Conservation (phyloP, 2,888 invertebrate species). For the Dorcus hopei region DNA sequence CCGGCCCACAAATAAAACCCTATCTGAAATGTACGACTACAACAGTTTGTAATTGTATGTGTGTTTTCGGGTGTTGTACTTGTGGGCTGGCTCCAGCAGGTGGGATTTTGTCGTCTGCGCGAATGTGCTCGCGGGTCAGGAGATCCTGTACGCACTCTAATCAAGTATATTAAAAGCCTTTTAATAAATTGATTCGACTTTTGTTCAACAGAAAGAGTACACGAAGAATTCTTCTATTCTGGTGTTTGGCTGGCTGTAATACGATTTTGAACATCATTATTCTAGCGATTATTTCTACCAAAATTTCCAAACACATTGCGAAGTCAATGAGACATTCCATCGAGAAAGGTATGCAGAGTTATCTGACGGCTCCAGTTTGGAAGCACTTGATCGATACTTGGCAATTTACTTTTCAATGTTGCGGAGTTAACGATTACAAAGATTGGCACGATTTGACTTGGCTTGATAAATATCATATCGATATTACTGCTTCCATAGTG, state of each 20-base stretch:
- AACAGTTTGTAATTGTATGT: no score
- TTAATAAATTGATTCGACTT: not conserved
- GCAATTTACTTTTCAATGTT: conserved; percentile 56
- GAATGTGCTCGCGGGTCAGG: no score
- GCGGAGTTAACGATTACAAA: conserved; percentile 54
- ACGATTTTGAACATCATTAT: conserved; percentile 42
- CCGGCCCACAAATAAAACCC: no score
- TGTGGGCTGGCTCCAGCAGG: no score
- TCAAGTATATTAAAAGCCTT: no score
- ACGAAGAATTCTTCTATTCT: conserved; percentile 39
- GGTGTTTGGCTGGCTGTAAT: conserved; percentile 43
- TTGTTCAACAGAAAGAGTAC: conserved; percentile 45
- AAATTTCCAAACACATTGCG: conserved; percentile 44
- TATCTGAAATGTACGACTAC: no score
- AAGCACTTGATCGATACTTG: conserved; percentile 57
- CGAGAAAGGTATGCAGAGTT: conserved; percentile 56
- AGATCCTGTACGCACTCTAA: no score
- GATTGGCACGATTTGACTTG: conserved; percentile 62
- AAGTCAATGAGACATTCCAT: conserved; percentile 53
- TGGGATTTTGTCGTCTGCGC: no score
- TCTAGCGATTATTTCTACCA: conserved; percentile 38
- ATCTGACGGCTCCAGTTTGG: conserved; percentile 57
- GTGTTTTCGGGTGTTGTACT: no score
- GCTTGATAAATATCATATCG: conserved; percentile 54
- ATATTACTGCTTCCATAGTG: conserved; percentile 33